phyloP scores from a whole-genome alignment of 2,888 invertebrate genomes.

The Stramonita haemastoma region DNA sequence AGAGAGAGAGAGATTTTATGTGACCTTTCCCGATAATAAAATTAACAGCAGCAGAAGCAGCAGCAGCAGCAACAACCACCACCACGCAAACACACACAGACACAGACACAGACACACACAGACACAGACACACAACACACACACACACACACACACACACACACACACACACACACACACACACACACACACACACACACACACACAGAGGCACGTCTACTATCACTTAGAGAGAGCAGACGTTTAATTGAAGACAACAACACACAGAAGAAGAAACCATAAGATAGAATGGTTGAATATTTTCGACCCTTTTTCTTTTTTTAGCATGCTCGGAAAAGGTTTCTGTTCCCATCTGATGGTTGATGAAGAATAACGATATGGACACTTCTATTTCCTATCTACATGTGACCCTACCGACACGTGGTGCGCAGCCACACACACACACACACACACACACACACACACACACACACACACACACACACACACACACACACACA shows the following conservation, averaged over 20 bases:
- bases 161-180: slow-evolving; percentile 1
- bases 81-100: neutral
- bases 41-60: neutral
- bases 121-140: neutral
- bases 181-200: neutral
- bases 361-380: no score
- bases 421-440: no score
- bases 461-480: no score
- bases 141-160: neutral
- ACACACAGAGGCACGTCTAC: neutral
- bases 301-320: no score
- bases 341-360: no score
- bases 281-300: no score
- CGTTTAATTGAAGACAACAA: neutral
- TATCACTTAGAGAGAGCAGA: no score
- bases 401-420: no score
- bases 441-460: no score
- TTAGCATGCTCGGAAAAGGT: no score
- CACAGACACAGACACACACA: neutral
- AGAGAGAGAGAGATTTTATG: neutral
- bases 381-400: no score
- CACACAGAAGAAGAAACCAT: neutral
- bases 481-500: no score
- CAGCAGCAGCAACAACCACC: neutral
- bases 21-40: neutral